Evolutionary conservation across 2,888 invertebrate genomes (phyloP), one percentile per base, ranked within the genome.

Genomic region (Drosophila paranaensis): DNA sequence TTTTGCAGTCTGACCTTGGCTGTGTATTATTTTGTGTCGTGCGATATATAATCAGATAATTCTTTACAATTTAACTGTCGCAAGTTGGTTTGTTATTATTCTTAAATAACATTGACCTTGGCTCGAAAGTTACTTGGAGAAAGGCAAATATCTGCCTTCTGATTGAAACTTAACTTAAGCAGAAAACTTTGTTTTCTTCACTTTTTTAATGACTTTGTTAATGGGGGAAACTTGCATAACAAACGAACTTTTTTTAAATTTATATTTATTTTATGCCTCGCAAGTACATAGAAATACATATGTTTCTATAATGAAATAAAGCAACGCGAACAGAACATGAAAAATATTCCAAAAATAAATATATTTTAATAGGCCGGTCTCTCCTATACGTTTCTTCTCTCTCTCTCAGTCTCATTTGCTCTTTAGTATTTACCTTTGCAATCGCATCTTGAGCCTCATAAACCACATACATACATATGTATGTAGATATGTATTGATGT

Each of bases 101-200:
- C 57, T 66, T 60, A 75, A 86, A 86, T 70, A 79, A 67, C 48
- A n/a, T 50, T 80, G 71, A 67, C 89, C 87, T 87, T 82, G 65
- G 0, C 30, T 20, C 14, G 45, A 71, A 71, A 75, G 64, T 56
- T 53, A 35, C 5, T 25, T 13, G 14, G 11, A 14, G 13, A n/a
- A n/a, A n/a, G n/a, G n/a, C n/a, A n/a, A n/a, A 39, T 33, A 27
- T 30, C 43, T 55, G n/a, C 27, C 8, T 42, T 33, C 16, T 16
- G 16, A 16, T 30, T 42, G 11, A 43, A 27, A 54, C n/a, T n/a
- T 27, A n/a, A 39, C 45, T n/a, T 16, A 2, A 11, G 13, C 20
- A 8, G n/a, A 42, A 11, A 33, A 13, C 33, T 10, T 10, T 10
- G 3, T n/a, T 48, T 16, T 25, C 25, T 45, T 8, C 3, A 30